Conservation (phyloP, 2,888 invertebrate species). For the Diplolepis rosae region DNA sequence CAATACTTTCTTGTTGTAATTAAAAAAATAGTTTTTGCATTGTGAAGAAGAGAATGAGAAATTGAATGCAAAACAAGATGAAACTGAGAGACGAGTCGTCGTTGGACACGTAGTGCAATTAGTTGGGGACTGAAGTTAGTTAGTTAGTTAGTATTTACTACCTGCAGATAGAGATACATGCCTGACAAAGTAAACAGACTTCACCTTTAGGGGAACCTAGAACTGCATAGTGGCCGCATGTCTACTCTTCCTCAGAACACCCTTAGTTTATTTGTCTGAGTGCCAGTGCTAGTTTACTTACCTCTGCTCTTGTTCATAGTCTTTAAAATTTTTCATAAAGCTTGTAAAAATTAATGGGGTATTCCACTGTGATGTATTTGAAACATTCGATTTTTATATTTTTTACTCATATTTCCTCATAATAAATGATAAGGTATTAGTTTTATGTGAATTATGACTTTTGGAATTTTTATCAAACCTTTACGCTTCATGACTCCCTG, state of each 20-base stretch:
- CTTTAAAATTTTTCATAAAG: too few relatives aligned
- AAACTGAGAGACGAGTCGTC: not conserved
- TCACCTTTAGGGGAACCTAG: conserved; percentile 30
- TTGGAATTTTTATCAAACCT: too few relatives aligned
- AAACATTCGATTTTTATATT: too few relatives aligned
- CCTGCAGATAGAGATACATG: conserved; percentile 48
- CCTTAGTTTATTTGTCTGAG: conserved; percentile 11
- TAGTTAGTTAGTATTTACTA: conserved; percentile 56
- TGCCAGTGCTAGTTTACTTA: not conserved
- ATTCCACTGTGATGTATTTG: too few relatives aligned
- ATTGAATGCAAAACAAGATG: not conserved
- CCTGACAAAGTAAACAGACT: conserved; percentile 33
- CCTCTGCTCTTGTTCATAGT: not conserved
- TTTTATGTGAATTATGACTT: too few relatives aligned
- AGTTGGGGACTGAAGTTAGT: conserved; percentile 40
- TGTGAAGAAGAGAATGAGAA: not conserved
- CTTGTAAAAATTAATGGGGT: too few relatives aligned
- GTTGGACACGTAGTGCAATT: not conserved
- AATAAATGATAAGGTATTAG: too few relatives aligned
- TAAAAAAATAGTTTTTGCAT: not conserved
- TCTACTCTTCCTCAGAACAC: conserved; percentile 19
- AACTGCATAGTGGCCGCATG: conserved; percentile 29
- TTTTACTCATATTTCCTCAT: too few relatives aligned
- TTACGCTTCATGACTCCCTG: too few relatives aligned
- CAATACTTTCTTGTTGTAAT: not conserved